phyloP scores from a whole-genome alignment of 2,888 invertebrate genomes.

The Bombylius discolor region DNA sequence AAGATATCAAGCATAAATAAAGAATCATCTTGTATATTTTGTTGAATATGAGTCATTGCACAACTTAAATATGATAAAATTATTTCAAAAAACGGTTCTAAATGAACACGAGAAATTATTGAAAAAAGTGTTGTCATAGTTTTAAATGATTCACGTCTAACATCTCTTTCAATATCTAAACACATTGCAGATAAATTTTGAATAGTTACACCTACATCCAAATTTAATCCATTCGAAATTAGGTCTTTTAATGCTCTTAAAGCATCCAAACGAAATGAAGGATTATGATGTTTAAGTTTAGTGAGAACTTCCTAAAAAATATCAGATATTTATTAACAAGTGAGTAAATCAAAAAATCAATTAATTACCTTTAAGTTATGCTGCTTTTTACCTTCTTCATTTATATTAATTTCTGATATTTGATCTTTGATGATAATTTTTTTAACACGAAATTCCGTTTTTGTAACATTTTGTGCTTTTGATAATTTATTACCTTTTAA shows the following conservation, averaged over 20 bases:
- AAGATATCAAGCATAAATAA: conserved; percentile 64
- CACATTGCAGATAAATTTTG: conserved; percentile 54
- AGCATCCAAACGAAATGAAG: conserved; percentile 30
- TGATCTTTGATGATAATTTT: conserved; percentile 76
- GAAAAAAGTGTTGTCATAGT: conserved; percentile 33
- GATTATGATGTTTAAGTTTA: conserved; percentile 40
- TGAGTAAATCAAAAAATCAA: background rate
- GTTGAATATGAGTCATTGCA: conserved; percentile 81
- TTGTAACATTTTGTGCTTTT: conserved; percentile 80
- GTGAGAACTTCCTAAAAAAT: conserved; percentile 30
- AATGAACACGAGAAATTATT: conserved; percentile 16
- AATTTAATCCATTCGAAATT: conserved; percentile 34
- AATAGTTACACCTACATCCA: conserved; percentile 53
- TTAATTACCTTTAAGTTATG: conserved; percentile 46
- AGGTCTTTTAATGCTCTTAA: conserved; percentile 27
- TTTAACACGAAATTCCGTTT: conserved; percentile 77
- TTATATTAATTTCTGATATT: conserved; percentile 34
- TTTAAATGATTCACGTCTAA: conserved; percentile 39
- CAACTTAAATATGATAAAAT: conserved; percentile 70
- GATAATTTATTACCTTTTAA: conserved; percentile 69
- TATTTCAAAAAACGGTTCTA: conserved; percentile 58
- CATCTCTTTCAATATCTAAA: conserved; percentile 54
- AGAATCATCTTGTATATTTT: conserved; percentile 70
- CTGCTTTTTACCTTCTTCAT: conserved; percentile 54
- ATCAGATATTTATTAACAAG: background rate